Evolutionary conservation across 1,140 invertebrate species (phyloP).

Genomic region (Sitobion miscanthi): DNA sequence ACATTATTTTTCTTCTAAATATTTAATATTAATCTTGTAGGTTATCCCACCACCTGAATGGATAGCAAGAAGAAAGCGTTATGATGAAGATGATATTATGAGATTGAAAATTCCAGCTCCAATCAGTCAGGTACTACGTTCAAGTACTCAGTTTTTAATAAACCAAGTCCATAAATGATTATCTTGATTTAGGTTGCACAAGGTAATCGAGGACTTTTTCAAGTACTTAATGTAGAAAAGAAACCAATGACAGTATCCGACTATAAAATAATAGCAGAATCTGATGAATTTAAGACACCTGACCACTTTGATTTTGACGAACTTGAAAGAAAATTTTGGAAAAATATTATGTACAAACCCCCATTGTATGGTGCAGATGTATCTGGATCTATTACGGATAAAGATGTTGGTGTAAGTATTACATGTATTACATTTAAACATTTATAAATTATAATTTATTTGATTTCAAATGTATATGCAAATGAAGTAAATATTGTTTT

Average conservation of each 20-base stretch:
- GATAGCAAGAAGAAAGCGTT: constrained; percentile 84
- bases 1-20: not conserved
- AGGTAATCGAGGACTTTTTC: constrained; percentile 93
- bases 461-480: not conserved
- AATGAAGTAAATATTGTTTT: too few species aligned
- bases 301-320: constrained; percentile 83
- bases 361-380: constrained; percentile 97
- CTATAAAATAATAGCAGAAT: constrained; percentile 82
- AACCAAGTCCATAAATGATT: too few species aligned
- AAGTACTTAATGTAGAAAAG: constrained; percentile 94
- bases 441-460: not conserved
- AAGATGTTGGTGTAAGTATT: constrained; percentile 70
- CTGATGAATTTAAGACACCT: constrained; percentile 79
- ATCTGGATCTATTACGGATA: constrained; percentile 69
- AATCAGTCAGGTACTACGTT: constrained; percentile 77
- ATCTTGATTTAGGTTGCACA: constrained; percentile 66
- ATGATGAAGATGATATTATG: constrained; percentile 62
- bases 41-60: constrained; percentile 94
- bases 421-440: constrained; percentile 51
- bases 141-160: not conserved
- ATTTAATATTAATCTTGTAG: constrained; percentile 62
- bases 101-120: constrained; percentile 75
- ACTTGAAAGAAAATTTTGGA: constrained; percentile 67
- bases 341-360: constrained; percentile 88
- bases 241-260: constrained; percentile 89